phyloP scores from a whole-genome alignment of 2,113 vertebrate genomes.

The Grallaria varia region DNA sequence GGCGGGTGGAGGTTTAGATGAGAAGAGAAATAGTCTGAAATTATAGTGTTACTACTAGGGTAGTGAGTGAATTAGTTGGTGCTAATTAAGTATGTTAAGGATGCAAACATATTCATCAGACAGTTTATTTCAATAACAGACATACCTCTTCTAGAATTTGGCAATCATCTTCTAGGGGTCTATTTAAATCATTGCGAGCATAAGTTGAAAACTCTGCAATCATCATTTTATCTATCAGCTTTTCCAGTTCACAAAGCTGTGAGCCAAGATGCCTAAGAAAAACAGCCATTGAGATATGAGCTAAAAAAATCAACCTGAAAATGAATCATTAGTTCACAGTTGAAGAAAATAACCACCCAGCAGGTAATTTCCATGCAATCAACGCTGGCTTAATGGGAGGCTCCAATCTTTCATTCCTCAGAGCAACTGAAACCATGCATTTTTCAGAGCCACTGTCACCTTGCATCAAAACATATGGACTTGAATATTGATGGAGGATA shows the following conservation, averaged over 20 bases:
- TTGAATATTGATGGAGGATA: slow-evolving; percentile 1
- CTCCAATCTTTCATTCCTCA: not conserved
- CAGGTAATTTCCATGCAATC: slow-evolving; percentile 48
- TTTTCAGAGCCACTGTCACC: slow-evolving; percentile 7
- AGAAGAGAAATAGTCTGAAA: slow-evolving; percentile 9
- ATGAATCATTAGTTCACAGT: not conserved
- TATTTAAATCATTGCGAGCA: slow-evolving; percentile 87
- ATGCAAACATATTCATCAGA: slow-evolving; percentile 42
- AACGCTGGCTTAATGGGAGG: not conserved
- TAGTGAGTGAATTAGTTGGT: not conserved
- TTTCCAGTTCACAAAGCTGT: slow-evolving; percentile 98
- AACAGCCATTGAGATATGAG: slow-evolving; percentile 36
- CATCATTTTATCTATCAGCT: slow-evolving; percentile 99
- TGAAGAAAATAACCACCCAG: slow-evolving; percentile 11
- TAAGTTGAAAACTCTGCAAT: slow-evolving; percentile 96
- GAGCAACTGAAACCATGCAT: not conserved
- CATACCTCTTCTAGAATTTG: slow-evolving; percentile 93
- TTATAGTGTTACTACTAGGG: not conserved
- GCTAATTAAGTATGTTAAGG: slow-evolving; percentile 16
- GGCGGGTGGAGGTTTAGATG: not conserved
- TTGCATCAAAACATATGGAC: not conserved
- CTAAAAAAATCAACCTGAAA: slow-evolving; percentile 31
- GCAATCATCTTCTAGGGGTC: slow-evolving; percentile 87
- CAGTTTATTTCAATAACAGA: slow-evolving; percentile 43
- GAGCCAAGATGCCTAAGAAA: slow-evolving; percentile 92